phyloP scores from a whole-genome alignment of 2,113 vertebrate species.

The Toxotes jaculatrix region DNA sequence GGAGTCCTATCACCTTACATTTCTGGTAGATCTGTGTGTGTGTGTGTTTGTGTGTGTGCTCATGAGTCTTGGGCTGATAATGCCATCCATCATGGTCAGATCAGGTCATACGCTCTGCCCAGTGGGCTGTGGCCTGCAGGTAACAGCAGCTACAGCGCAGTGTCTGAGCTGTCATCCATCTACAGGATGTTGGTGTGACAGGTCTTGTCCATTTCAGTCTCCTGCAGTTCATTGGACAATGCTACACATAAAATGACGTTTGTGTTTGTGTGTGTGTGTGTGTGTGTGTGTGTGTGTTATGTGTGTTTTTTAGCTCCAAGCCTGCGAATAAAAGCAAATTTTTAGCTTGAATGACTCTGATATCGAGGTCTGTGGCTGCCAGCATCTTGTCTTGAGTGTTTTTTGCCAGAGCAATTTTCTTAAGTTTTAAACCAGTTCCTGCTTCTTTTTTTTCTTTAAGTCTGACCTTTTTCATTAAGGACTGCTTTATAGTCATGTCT shows the following conservation, averaged over 20 bases:
- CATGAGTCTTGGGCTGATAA: slow-evolving; percentile 34
- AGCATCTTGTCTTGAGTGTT: neutral
- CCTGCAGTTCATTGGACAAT: neutral
- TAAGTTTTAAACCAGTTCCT: neutral
- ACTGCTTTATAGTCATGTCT: neutral
- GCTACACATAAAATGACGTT: neutral
- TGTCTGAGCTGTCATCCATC: slow-evolving; percentile 53
- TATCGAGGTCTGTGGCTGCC: neutral
- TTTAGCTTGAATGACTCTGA: slow-evolving; percentile 6
- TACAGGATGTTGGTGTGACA: slow-evolving; percentile 18
- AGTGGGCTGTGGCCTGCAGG: slow-evolving; percentile 52
- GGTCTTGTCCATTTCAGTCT: slow-evolving; percentile 12
- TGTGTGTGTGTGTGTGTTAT: neutral
- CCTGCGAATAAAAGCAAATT: slow-evolving; percentile 1
- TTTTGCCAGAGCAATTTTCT: neutral
- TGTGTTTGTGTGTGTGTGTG: neutral
- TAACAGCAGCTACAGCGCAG: slow-evolving; percentile 53
- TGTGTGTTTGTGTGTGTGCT: slow-evolving; percentile 6
- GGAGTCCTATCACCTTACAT: neutral
- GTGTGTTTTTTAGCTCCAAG: neutral
- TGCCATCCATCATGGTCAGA: slow-evolving; percentile 61
- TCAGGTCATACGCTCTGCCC: slow-evolving; percentile 51
- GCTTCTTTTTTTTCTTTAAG: neutral
- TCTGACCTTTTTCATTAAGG: too few relatives aligned
- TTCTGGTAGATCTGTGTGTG: neutral